Percentiles rank a stretch among this genome's conserved stretches.
Evolutionary conservation across 2,113 vertebrate species (phyloP).

Genomic region (Sula dactylatra): DNA sequence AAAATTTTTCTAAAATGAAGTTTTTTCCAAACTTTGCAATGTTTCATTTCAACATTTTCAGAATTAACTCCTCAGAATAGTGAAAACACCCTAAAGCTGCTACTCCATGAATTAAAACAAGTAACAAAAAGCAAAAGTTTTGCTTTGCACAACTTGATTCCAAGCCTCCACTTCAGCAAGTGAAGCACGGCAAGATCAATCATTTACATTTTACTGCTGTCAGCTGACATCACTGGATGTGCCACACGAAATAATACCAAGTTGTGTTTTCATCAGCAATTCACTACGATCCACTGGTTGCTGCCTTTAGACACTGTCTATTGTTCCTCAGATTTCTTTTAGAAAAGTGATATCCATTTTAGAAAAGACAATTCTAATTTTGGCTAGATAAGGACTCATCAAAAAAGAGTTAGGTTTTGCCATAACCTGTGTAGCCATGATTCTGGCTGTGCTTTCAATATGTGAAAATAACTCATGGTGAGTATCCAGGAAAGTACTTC

Average conservation of each 20-base stretch:
- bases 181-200: neutral
- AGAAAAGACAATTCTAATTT: neutral
- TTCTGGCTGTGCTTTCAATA: accelerated
- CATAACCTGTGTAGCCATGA: neutral
- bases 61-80: neutral
- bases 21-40: neutral
- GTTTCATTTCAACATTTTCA: neutral
- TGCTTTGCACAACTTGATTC: neutral
- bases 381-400: neutral
- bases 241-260: neutral
- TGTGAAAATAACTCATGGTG: neutral
- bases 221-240: neutral
- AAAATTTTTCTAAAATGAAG: neutral
- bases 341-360: neutral
- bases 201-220: neutral
- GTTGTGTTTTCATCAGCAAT: neutral
- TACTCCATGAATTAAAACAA: neutral
- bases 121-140: neutral
- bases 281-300: neutral
- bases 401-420: neutral
- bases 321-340: neutral
- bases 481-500: neutral
- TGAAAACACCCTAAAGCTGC: neutral
- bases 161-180: neutral
- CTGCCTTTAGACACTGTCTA: neutral